Evolutionary conservation across 2,888 invertebrate species (phyloP).

Genomic region (Pyrochroa serraticornis): DNA sequence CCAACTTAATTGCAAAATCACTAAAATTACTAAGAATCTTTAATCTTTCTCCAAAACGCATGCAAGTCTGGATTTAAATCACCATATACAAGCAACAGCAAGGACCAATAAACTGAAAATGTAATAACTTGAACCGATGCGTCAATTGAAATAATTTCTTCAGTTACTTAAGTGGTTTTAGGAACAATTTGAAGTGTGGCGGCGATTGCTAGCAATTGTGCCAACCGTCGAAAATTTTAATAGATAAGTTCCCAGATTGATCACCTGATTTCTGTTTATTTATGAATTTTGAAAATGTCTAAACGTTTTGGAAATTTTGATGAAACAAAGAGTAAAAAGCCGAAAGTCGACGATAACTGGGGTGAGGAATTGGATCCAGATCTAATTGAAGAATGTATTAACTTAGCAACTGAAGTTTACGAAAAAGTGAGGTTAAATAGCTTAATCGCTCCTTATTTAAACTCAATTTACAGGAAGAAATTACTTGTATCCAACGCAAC

Average conservation of each 20-base stretch:
- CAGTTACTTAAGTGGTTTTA: too few relatives aligned
- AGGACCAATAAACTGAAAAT: too few relatives aligned
- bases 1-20: too few relatives aligned
- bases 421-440: conserved; percentile 35
- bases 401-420: conserved; percentile 47
- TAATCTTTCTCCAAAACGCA: too few relatives aligned
- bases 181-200: too few relatives aligned
- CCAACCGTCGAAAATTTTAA: not conserved
- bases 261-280: not conserved
- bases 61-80: too few relatives aligned
- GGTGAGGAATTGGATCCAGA: conserved; percentile 47
- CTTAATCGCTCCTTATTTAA: not conserved
- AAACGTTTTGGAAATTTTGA: conserved; percentile 1
- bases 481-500: conserved; percentile 19
- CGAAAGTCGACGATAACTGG: conserved; percentile 45
- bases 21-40: too few relatives aligned
- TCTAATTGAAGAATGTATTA: conserved; percentile 48
- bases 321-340: conserved; percentile 34
- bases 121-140: too few relatives aligned
- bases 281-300: too few relatives aligned
- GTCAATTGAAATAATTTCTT: too few relatives aligned
- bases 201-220: too few relatives aligned
- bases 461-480: conserved; percentile 8
- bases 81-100: too few relatives aligned
- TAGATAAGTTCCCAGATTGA: not conserved